These are phyloP conservation scores for Coregonus ussuriensis DNA, from an alignment of 2,797 vertebrate species.

Conservation along the genomic window DNA sequence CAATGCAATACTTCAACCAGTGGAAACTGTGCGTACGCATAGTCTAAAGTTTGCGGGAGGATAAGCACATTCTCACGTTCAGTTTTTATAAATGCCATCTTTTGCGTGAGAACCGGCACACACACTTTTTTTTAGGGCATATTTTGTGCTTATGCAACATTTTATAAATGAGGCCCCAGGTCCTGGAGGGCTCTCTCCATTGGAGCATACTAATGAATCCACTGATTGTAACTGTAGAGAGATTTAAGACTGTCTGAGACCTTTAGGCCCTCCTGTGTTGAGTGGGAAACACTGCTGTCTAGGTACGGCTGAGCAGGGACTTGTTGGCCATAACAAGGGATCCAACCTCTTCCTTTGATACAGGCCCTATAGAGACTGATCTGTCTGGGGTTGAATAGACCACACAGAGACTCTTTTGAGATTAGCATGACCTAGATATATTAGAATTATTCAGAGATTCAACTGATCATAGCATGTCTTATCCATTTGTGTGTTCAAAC, in stretches of 20 bases:
- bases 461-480: background rate
- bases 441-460: background rate
- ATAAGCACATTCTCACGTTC: too few relatives aligned
- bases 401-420: background rate
- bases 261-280: slow-evolving; percentile 1
- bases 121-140: too few relatives aligned
- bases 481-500: background rate
- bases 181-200: slow-evolving; percentile 11
- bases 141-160: too few relatives aligned
- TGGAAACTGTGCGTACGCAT: too few relatives aligned
- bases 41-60: too few relatives aligned
- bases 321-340: background rate
- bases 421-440: too few relatives aligned
- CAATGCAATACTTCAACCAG: too few relatives aligned
- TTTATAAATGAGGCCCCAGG: background rate
- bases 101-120: too few relatives aligned
- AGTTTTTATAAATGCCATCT: too few relatives aligned
- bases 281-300: slow-evolving; percentile 22
- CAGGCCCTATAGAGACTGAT: background rate
- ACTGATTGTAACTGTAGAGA: slow-evolving; percentile 45
- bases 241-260: slow-evolving; percentile 24
- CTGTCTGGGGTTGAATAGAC: background rate
- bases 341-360: background rate
- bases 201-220: slow-evolving; percentile 46
- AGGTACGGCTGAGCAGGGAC: slow-evolving; percentile 25